Base-by-base conservation (phyloP, 2,797 vertebrate genomes). In the Chanos chanos region DNA sequence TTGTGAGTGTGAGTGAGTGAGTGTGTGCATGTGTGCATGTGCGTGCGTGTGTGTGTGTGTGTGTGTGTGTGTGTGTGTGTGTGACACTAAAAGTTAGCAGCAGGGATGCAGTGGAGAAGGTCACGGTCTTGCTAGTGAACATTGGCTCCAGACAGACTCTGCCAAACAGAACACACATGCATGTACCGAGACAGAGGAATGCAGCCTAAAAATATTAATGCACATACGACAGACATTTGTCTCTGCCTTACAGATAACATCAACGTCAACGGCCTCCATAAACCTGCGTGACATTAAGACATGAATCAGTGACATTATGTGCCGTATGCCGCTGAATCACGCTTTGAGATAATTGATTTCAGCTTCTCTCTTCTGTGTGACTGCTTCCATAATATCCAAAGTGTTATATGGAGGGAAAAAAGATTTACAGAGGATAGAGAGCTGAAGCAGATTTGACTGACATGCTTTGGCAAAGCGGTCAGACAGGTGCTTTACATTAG, bases 401-500 rank as follows among this genome's bases (percentile, higher is more conserved):
- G 68, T 71, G 61, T 57, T 41, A 41, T 56, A 62, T 39, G 54
- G 56, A 59, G 12, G 27, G 45, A 22, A 9, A 28, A 25, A 7
- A 34, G 48, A 55, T 64, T 68, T 64, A 41, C 40, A 10, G 41
- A 28, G 33, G 72, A 75, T 24, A 66, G 34, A 77, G 61, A 57
- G 65, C 49, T 40, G 44, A 21, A 30, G 51, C 53, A 25, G 67
- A 66, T 37, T 70, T 68, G 43, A 72, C 68, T 80, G 79, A 75
- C 76, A 76, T 71, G 66, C 43, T 71, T 70, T 72, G 16, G 44
- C 64, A 60, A 70, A 31, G 25, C 44, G 43, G 64, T 66, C 60
- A 77, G 77, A 78, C 76, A 80, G 80, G 82, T 80, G 78, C 76
- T 86, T 82, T 72, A 68, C 77, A 85, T 83, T 78, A 77, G 43